Evolutionary conservation across 2,888 invertebrate species (phyloP).

Genomic region (Lithophane ornitopus): DNA sequence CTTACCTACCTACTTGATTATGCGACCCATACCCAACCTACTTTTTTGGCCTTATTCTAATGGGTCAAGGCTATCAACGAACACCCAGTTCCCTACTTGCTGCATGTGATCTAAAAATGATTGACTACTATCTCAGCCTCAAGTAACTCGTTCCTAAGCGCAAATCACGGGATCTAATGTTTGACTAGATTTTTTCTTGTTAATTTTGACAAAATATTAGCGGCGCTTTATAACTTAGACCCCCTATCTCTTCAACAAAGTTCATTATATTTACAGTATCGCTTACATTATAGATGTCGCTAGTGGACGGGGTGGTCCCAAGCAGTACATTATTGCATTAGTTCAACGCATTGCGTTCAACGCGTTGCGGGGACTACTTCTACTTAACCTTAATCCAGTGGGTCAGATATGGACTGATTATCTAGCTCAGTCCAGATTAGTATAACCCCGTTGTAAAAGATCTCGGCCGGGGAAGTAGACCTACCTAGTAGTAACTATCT

Average conservation of each 20-base stretch:
- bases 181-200: not conserved
- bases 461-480: not conserved
- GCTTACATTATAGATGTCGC: conserved; percentile 11
- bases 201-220: not conserved
- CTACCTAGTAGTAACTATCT: not conserved
- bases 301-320: conserved; percentile 3
- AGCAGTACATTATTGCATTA: not conserved
- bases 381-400: not conserved
- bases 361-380: not conserved
- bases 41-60: conserved; percentile 39
- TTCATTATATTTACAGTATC: not conserved
- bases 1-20: conserved; percentile 33
- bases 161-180: not conserved
- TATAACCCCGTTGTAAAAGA: not conserved
- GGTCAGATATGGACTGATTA: no score
- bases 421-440: not conserved
- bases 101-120: conserved; percentile 27
- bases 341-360: not conserved
- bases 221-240: not conserved
- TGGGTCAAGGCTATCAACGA: conserved; percentile 48
- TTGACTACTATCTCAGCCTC: not conserved
- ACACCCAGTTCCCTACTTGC: not conserved
- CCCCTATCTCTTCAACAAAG: not conserved
- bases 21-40: conserved; percentile 19
- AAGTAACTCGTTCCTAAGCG: no score